phyloP scores from a whole-genome alignment of 2,888 invertebrate species.

The Cheilosia variabilis region DNA sequence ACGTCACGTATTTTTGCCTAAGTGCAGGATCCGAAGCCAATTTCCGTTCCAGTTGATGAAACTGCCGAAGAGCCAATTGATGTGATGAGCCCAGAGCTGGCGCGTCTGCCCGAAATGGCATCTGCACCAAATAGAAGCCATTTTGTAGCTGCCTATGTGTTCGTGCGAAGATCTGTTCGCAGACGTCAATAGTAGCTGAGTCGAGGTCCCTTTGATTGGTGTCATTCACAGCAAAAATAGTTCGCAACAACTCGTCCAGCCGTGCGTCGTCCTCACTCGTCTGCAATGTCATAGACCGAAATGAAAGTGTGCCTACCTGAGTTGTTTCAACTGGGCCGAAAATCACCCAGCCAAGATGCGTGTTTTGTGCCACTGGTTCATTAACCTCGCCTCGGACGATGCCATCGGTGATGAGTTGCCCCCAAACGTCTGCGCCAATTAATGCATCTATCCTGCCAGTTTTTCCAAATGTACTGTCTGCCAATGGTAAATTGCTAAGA shows the following conservation, averaged over 20 bases:
- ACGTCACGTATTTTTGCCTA: not conserved
- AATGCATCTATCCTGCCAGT: slow-evolving; percentile 46
- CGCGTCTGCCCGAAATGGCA: slow-evolving; percentile 13
- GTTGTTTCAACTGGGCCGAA: slow-evolving; percentile 26
- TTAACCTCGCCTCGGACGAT: not conserved
- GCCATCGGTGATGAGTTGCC: slow-evolving; percentile 2
- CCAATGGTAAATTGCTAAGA: too few relatives aligned
- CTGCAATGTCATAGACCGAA: not conserved
- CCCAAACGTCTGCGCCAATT: not conserved
- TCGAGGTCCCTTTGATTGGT: not conserved
- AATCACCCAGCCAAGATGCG: slow-evolving; percentile 32
- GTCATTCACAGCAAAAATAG: not conserved
- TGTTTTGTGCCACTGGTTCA: slow-evolving; percentile 23
- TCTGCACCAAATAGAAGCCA: slow-evolving; percentile 23
- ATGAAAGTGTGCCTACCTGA: not conserved
- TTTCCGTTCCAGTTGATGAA: not conserved
- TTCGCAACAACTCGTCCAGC: not conserved
- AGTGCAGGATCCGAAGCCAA: slow-evolving; percentile 7
- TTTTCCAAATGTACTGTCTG: slow-evolving; percentile 59
- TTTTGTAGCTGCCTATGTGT: slow-evolving; percentile 8
- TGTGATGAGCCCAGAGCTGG: slow-evolving; percentile 26
- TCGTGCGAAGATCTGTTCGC: slow-evolving; percentile 20
- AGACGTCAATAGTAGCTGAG: slow-evolving; percentile 13
- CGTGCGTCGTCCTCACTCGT: not conserved
- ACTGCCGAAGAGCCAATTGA: slow-evolving; percentile 10